These are phyloP conservation scores for Zeugodacus cucurbitae DNA, from an alignment of 1,140 invertebrate genomes.

Conservation along the genomic window DNA sequence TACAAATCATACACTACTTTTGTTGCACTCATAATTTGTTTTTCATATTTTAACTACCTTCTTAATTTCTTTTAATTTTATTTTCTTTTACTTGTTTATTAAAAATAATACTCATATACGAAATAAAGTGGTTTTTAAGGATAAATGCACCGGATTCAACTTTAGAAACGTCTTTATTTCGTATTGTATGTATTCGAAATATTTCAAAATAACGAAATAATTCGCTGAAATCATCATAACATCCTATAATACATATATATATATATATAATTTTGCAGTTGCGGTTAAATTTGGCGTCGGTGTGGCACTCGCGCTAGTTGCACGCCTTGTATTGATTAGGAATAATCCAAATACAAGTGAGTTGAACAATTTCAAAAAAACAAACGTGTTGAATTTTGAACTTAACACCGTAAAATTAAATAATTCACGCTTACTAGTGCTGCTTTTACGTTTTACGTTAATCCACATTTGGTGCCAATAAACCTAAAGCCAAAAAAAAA, in stretches of 20 bases:
- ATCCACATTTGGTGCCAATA: constrained; percentile 22
- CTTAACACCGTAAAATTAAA: neutral
- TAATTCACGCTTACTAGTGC: constrained; percentile 34
- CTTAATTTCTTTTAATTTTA: neutral
- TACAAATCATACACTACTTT: neutral
- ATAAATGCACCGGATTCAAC: no score
- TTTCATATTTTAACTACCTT: neutral
- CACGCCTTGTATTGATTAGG: constrained; percentile 76
- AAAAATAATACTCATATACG: neutral
- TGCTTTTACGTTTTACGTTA: constrained; percentile 29
- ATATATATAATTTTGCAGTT: constrained; percentile 72
- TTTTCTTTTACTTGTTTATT: neutral
- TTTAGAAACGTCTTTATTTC: neutral
- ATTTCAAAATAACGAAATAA: constrained; percentile 17
- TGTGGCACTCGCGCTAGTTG: constrained; percentile 78
- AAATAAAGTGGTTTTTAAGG: no score
- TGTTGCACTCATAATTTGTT: neutral
- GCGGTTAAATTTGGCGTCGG: constrained; percentile 82
- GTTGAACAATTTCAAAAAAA: constrained; percentile 50
- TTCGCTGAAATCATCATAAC: neutral
- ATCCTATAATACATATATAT: neutral
- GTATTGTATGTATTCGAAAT: neutral
- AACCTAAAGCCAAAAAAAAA: constrained; percentile 40
- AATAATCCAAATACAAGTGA: constrained; percentile 68
- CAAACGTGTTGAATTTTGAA: neutral